Evolutionary conservation across 2,113 vertebrate genomes (phyloP), one percentile per base, ranked within the genome.

Genomic region (Brienomyrus brachyistius): DNA sequence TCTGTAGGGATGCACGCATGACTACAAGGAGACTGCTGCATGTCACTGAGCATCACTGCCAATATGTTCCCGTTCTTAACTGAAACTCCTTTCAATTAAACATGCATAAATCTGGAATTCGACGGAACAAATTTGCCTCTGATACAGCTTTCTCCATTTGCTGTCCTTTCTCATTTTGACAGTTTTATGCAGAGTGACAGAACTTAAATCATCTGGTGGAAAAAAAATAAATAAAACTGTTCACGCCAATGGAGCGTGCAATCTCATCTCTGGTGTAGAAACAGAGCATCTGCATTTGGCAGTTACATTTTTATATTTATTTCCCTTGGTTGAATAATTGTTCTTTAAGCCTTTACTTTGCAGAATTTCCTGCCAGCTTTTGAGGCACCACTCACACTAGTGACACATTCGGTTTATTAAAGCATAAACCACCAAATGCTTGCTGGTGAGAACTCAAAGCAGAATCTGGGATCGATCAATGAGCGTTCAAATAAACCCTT

Each of bases 121-220:
- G 66, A 82, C 10, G 51, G 51, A 54, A 54, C 85, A 27, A 23
- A 87, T 52, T 52, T n/a, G 15, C 51, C 51, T 87, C 27, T 40
- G 11, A 23, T 66, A 47, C n/a, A 43, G 31, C 35, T 35, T 52
- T 40, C 27, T 27, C 27, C 50, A 15, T 89, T 50, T 47, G 31
- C 35, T 43, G 88, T 31, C 35, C 84, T 89, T 89, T n/a, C 54
- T 86, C 70, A 86, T 86, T 35, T 82, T 86, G 89, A 35, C 43
- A n/a, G 31, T 31, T 86, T 50, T 23, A 83, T 1, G 6, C 13
- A 77, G 62, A 77, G 45, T 21, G 45, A 48, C 48, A 19, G 47
- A 82, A 88, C 27, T 74, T 47, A 74, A 89, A 21, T 82, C 88
- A 82, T 74, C 66, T 82, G 70, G 70, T 45, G 21, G 15, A 4